phyloP scores from a whole-genome alignment of 2,888 invertebrate species.

The Phengaris alcon region DNA sequence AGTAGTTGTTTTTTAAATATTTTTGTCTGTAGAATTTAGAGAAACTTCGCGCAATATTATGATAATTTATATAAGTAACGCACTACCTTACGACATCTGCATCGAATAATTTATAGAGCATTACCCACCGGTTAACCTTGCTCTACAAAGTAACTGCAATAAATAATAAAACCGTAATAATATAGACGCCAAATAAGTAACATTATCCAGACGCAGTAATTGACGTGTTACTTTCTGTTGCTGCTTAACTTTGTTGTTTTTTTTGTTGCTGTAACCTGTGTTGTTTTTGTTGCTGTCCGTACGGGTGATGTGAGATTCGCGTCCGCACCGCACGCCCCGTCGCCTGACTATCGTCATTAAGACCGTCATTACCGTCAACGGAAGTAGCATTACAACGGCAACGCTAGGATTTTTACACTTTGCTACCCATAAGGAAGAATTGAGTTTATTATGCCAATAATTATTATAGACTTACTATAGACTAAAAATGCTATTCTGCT shows the following conservation, averaged over 20 bases:
- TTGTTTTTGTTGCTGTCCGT: conserved; percentile 30
- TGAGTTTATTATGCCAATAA: not conserved
- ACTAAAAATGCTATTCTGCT: no score
- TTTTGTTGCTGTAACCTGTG: not conserved
- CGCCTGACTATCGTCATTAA: conserved; percentile 36
- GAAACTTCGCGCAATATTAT: not conserved
- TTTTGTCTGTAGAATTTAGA: not conserved
- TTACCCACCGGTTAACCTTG: not conserved
- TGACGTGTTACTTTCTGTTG: not conserved
- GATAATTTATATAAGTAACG: not conserved
- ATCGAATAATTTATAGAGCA: conserved; percentile 5
- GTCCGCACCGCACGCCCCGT: conserved; percentile 30
- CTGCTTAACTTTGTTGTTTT: not conserved
- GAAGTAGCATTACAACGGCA: conserved; percentile 31
- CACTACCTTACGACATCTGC: conserved; percentile 7
- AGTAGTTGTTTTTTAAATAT: no score
- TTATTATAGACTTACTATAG: no score
- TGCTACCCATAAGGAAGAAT: not conserved
- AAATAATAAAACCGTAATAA: not conserved
- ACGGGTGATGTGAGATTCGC: conserved; percentile 36
- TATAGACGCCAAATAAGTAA: not conserved
- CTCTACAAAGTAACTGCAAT: not conserved
- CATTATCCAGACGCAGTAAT: not conserved
- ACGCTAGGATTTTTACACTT: not conserved
- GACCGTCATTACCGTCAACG: conserved; percentile 33